Conservation (phyloP, 2,888 invertebrate species). For the Perithous albicinctus region DNA sequence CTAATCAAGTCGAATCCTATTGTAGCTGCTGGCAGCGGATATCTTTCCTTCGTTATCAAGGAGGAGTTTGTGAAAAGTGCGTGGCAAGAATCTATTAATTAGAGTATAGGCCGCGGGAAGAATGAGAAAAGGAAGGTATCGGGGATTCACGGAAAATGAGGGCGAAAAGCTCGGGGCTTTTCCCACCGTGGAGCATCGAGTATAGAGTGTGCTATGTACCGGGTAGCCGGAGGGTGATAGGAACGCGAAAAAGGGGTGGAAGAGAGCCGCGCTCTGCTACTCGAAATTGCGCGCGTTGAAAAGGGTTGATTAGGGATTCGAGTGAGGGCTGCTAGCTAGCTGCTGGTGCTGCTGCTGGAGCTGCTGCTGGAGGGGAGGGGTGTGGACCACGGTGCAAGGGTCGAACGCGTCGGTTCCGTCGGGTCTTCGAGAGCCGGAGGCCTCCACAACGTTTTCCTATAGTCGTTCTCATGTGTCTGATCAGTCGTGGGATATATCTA, state of each 20-base stretch:
- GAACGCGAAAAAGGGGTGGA: constrained; percentile 35
- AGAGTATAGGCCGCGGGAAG: constrained; percentile 33
- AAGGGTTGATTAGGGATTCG: constrained; percentile 85
- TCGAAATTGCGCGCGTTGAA: constrained; percentile 83
- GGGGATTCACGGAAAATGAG: constrained; percentile 29
- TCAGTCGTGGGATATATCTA: constrained; percentile 32
- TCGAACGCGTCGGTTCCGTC: constrained; percentile 76
- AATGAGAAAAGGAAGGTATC: constrained; percentile 21
- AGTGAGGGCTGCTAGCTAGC: constrained; percentile 12
- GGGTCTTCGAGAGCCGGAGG: constrained; percentile 61
- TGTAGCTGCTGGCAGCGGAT: neutral
- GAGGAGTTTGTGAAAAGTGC: constrained; percentile 60
- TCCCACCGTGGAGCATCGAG: constrained; percentile 7
- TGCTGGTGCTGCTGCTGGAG: too few relatives aligned
- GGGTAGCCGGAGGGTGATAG: constrained; percentile 59
- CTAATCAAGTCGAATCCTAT: constrained; percentile 4
- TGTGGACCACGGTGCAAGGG: constrained; percentile 76
- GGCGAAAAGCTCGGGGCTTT: constrained; percentile 30
- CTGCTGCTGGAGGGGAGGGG: neutral
- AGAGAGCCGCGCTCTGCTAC: constrained; percentile 36
- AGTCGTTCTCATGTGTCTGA: constrained; percentile 47
- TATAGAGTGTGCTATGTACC: constrained; percentile 3
- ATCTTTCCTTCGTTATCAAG: constrained; percentile 53
- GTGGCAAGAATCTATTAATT: constrained; percentile 67
- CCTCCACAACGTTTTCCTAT: constrained; percentile 59